Evolutionary conservation across 2,797 vertebrate species (phyloP).

Genomic region (Channallabes apus): DNA sequence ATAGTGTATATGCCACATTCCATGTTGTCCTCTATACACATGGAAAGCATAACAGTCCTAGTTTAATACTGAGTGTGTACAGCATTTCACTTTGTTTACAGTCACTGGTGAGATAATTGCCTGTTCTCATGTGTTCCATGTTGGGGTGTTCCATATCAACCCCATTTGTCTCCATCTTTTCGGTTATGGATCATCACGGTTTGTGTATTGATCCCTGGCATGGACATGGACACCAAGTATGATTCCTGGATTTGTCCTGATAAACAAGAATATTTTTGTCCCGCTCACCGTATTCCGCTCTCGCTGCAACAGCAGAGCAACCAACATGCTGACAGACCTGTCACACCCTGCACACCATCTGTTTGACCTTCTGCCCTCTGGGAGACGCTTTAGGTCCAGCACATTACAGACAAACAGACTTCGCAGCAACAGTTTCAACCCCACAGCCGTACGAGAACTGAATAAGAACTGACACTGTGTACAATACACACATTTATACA

Average conservation of each 20-base stretch:
- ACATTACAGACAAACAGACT: no score
- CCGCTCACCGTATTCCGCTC: no score
- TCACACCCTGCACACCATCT: no score
- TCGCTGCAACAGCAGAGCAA: background rate
- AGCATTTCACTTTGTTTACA: background rate
- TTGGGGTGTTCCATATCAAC: background rate
- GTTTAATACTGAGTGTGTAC: background rate
- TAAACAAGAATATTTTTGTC: background rate
- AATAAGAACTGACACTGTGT: no score
- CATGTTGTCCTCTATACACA: background rate
- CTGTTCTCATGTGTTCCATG: background rate
- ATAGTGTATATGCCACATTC: background rate
- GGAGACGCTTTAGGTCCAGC: no score
- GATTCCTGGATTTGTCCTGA: background rate
- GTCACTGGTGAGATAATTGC: background rate
- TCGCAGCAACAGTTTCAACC: no score
- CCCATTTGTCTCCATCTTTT: background rate
- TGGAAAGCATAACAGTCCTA: background rate
- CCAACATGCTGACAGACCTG: background rate
- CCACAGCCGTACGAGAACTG: no score
- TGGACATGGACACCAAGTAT: background rate
- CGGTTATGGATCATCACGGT: background rate
- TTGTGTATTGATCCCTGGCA: background rate
- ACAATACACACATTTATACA: no score
- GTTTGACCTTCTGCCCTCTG: no score